Base-by-base conservation (phyloP, 2,888 invertebrate genomes). In the Nowickia ferox region DNA sequence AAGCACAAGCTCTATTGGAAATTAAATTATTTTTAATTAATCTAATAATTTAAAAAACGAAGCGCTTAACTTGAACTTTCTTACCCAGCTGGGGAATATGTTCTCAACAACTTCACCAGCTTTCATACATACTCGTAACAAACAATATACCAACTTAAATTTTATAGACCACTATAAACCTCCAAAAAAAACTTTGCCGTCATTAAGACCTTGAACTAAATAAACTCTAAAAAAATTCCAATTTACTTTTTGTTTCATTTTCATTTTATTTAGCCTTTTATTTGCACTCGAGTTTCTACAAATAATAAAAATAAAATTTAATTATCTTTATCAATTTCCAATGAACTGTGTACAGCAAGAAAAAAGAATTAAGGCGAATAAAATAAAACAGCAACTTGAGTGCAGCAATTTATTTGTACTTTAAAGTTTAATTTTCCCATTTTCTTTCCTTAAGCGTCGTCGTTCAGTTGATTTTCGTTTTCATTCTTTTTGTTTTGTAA, bases 381-480 rank as follows among this genome's bases (percentile, higher is more conserved):
- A 74, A 66, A 81, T 59, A 75, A 81, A 81, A 53, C 57, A 74
- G 68, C 75, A 77, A 83, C 77, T 83, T 66, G 83, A 83, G 83
- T 83, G 83, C 65, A 83, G 83, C 77, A 83, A 83, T 83, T 83
- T 83, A 83, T 83, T 83, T 72, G 72, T 66, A 72, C 66, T 83
- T 83, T 77, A 77, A 77, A 83, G 83, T 78, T 72, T 77, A 83
- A 78, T 77, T 72, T 83, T 63, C 77, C 66, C 71, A 65, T 65
- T 78, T 83, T 83, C 72, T 78, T 66, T 72, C 53, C 68, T 81
- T 51, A 44, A 75, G 81, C 75, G 53, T 30, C 30, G 6, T 30
- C 30, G 6, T 63, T 82, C 61, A 40, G 44, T 38, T 9, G 10
- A 13, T 59, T 38, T 5, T 72, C 11, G 1, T 6, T 42, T n/a